A percentile compares a stretch with the other conserved stretches of the same genome.
These are phyloP conservation scores for Cotesia typhae DNA, from an alignment of 1,140 invertebrate genomes.

Conservation along the genomic window DNA sequence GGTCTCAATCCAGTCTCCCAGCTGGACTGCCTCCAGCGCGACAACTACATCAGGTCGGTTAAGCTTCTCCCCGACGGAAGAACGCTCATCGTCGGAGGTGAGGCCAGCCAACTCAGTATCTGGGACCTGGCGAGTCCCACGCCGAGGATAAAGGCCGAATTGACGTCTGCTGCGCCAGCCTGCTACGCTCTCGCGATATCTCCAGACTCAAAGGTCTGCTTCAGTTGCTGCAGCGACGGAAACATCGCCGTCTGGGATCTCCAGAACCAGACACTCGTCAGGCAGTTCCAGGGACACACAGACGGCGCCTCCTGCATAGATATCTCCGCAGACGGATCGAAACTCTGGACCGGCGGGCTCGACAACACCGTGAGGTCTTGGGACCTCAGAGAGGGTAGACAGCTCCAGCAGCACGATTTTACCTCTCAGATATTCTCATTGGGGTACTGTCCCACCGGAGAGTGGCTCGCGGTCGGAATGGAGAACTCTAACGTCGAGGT, in stretches of 20 bases:
- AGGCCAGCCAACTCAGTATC: slow-evolving; percentile 88
- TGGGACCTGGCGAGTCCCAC: slow-evolving; percentile 89
- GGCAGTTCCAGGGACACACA: slow-evolving; percentile 93
- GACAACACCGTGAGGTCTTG: slow-evolving; percentile 95
- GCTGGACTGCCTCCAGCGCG: slow-evolving; percentile 84
- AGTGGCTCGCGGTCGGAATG: slow-evolving; percentile 99
- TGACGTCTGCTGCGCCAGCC: slow-evolving; percentile 92
- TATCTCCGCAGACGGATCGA: slow-evolving; percentile 93
- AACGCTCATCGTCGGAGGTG: slow-evolving; percentile 91
- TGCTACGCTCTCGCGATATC: slow-evolving; percentile 92
- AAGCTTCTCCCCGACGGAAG: slow-evolving; percentile 90
- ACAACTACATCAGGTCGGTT: slow-evolving; percentile 92
- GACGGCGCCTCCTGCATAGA: slow-evolving; percentile 98
- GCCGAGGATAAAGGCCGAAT: slow-evolving; percentile 89
- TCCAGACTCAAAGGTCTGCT: slow-evolving; percentile 92
- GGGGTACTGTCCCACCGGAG: slow-evolving; percentile 96
- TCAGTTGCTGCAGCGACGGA: slow-evolving; percentile 96
- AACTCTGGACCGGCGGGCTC: slow-evolving; percentile 95
- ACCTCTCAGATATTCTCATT: slow-evolving; percentile 92
- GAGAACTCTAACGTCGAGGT: slow-evolving; percentile 98
- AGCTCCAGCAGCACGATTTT: slow-evolving; percentile 91
- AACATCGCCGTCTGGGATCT: slow-evolving; percentile 98
- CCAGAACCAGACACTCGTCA: slow-evolving; percentile 90
- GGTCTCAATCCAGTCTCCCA: slow-evolving; percentile 80
- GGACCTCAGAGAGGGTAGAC: slow-evolving; percentile 90